These are phyloP conservation scores for Neocrepidodera transversa DNA, from an alignment of 2,888 invertebrate genomes.

Conservation along the genomic window DNA sequence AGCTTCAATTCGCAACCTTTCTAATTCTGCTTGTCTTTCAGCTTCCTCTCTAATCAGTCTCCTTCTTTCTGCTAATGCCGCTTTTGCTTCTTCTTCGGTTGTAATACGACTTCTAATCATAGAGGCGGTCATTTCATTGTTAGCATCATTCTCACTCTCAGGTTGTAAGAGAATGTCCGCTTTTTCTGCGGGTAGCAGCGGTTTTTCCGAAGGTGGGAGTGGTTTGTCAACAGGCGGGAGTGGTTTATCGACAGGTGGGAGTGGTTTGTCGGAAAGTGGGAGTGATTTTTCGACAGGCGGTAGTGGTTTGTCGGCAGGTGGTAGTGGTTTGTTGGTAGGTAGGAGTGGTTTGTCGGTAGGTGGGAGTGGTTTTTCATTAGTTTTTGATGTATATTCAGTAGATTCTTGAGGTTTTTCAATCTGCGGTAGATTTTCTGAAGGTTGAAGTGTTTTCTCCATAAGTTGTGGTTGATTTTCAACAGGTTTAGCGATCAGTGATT, in stretches of 20 bases:
- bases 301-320: background rate
- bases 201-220: background rate
- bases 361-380: background rate
- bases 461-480: background rate
- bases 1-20: conserved; percentile 75
- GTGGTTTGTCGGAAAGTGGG: background rate
- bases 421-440: background rate
- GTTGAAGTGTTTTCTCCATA: background rate
- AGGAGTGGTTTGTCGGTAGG: background rate
- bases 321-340: background rate
- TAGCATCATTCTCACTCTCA: conserved; percentile 34
- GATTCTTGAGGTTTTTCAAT: background rate
- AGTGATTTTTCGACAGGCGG: background rate
- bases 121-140: conserved; percentile 64
- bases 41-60: conserved; percentile 89
- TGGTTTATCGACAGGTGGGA: background rate
- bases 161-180: conserved; percentile 13
- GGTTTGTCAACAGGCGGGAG: background rate
- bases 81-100: conserved; percentile 93
- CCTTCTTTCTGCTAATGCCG: conserved; percentile 88
- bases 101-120: conserved; percentile 77
- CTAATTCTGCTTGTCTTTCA: conserved; percentile 87
- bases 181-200: background rate
- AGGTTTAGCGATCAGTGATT: background rate
- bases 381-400: background rate